Evolutionary conservation across 2,113 vertebrate species (phyloP), one percentile per base, ranked within the genome.

Genomic region (Delphinapterus leucas): DNA sequence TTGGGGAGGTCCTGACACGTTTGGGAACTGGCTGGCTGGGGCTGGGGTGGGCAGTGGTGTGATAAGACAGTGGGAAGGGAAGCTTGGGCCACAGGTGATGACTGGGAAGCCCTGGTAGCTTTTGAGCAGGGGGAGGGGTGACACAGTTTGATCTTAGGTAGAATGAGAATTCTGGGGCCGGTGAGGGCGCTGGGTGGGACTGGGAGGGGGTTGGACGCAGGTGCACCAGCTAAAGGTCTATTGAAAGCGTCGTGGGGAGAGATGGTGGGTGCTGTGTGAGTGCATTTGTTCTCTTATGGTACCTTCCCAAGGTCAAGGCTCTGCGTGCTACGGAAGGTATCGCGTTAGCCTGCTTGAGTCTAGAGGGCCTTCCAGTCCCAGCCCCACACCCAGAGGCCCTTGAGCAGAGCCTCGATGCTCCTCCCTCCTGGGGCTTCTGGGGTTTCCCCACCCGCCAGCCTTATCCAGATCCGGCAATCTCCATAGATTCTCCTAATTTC

Each of bases 271-370:
- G 3, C n/a, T 26, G 1, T 31, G 15, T 49, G 6, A 18, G 47
- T 14, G n/a, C 3, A 0, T 44, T 41, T 63, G 36, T 65, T 33
- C 14, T 68, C 28, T 38, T 0, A 0, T 0, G 5, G 71, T 14
- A 2, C 10, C 10, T 25, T 14, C 12, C 14, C 0, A 1, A 0
- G 0, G 18, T 58, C 26, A 1, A 12, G 2, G 10, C 28, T 65
- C 23, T 0, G 18, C 26, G n/a, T 20, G 60, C 15, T 47, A 31
- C 5, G 12, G 31, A 33, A 63, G 47, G 41, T 28, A 13, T 12
- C 6, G 1, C 14, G 10, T 44, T 25, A n/a, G 12, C 53, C 15
- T 25, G 17, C 5, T 49, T 38, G 77, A 74, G 41, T 49, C 31
- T 33, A 18, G 44, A 79, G 31, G 41, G 65, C 23, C 14, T 79